Evolutionary conservation across 2,113 vertebrate species (phyloP).

Genomic region (Lycaon pictus): DNA sequence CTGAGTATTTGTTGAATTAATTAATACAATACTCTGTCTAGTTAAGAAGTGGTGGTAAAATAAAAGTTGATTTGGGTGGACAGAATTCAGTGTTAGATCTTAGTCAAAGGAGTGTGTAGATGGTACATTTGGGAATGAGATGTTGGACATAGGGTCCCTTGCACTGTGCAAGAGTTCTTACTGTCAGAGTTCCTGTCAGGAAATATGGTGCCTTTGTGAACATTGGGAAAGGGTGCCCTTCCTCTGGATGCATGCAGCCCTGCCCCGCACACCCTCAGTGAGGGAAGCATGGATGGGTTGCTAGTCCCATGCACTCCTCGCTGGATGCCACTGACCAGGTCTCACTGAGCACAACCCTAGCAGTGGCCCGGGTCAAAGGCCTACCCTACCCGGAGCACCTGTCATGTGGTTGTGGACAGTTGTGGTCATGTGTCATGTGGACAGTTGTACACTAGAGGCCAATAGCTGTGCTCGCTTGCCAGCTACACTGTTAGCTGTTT

Average conservation of each 20-base stretch:
- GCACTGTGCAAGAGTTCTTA: not conserved
- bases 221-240: not conserved
- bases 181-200: not conserved
- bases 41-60: not conserved
- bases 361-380: not conserved
- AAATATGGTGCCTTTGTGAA: not conserved
- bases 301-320: too few species aligned
- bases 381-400: rapidly evolving
- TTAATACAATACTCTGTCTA: not conserved
- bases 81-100: not conserved
- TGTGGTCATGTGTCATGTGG: too few species aligned
- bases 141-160: not conserved
- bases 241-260: not conserved
- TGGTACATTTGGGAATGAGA: too few species aligned
- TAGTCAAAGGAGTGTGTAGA: not conserved
- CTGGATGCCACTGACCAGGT: not conserved
- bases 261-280: not conserved
- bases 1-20: not conserved
- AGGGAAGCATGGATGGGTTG: not conserved
- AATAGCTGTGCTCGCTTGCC: too few species aligned
- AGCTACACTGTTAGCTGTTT: too few species aligned
- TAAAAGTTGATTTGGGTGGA: not conserved
- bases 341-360: rapidly evolving
- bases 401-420: rapidly evolving
- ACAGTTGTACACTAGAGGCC: not conserved